Evolutionary conservation across 2,797 vertebrate species (phyloP).

Genomic region (Pseudochaenichthys georgianus): DNA sequence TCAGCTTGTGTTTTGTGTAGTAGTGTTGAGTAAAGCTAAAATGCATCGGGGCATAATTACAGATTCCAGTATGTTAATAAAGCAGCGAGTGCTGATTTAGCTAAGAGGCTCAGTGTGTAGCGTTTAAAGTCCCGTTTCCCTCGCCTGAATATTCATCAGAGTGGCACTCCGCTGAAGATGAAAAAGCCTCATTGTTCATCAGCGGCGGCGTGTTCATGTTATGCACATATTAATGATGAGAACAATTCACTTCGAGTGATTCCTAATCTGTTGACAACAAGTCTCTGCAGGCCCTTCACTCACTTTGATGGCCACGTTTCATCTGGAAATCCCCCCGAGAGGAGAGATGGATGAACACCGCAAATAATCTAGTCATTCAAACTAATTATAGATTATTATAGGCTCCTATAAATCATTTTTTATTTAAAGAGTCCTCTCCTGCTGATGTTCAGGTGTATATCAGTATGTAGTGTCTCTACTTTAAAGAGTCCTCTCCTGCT

Average conservation of each 20-base stretch:
- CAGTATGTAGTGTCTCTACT: too few relatives aligned
- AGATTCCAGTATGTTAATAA: slow-evolving; percentile 69
- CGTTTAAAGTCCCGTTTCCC: slow-evolving; percentile 60
- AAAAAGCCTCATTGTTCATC: slow-evolving; percentile 71
- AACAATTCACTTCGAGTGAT: slow-evolving; percentile 70
- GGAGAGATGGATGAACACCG: neutral
- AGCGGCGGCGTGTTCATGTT: slow-evolving; percentile 54
- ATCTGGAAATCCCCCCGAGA: slow-evolving; percentile 55
- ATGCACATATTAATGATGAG: slow-evolving; percentile 74
- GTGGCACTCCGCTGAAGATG: slow-evolving; percentile 69
- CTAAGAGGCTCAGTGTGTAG: slow-evolving; percentile 72
- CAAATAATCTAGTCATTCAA: slow-evolving; percentile 21
- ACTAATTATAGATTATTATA: neutral
- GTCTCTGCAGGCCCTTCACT: slow-evolving; percentile 68
- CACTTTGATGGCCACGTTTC: slow-evolving; percentile 52
- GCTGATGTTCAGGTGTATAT: too few relatives aligned
- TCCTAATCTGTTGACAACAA: slow-evolving; percentile 75
- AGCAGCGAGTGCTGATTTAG: slow-evolving; percentile 65
- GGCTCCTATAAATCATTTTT: neutral
- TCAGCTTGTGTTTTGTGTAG: slow-evolving; percentile 37
- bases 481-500: too few relatives aligned
- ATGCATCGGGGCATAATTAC: slow-evolving; percentile 63
- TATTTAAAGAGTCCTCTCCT: too few relatives aligned
- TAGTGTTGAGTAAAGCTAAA: slow-evolving; percentile 44
- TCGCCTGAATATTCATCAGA: slow-evolving; percentile 77